Evolutionary conservation across 92 coral and sea anemone genomes (phyloP).

Genomic region (Porites cylindrica): DNA sequence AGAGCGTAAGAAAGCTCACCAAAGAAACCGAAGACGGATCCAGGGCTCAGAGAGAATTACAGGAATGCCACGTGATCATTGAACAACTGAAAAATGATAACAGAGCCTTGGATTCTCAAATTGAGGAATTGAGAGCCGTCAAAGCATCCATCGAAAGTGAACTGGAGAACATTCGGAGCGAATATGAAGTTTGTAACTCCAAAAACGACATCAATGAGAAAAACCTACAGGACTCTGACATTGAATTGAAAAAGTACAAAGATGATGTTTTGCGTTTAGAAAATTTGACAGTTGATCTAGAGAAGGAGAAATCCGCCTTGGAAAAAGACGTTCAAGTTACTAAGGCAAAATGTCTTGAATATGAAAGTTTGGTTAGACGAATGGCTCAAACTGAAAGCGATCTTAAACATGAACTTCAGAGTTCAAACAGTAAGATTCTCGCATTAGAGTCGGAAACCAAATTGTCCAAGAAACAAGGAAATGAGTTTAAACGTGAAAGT

Average conservation of each 20-base stretch:
- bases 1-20: slow-evolving; percentile 53
- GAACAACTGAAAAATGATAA: slow-evolving; percentile 60
- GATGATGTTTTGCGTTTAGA: slow-evolving; percentile 56
- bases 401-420: slow-evolving; percentile 66
- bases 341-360: slow-evolving; percentile 62
- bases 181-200: slow-evolving; percentile 68
- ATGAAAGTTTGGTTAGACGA: slow-evolving; percentile 64
- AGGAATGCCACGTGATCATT: slow-evolving; percentile 62
- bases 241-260: slow-evolving; percentile 66
- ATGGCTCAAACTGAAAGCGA: slow-evolving; percentile 64
- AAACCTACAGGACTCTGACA: slow-evolving; percentile 42
- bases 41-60: slow-evolving; percentile 65
- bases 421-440: slow-evolving; percentile 60
- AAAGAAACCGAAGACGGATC: slow-evolving; percentile 72
- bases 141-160: slow-evolving; percentile 68
- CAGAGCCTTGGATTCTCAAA: slow-evolving; percentile 59
- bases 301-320: slow-evolving; percentile 67
- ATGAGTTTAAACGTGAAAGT: slow-evolving; percentile 65
- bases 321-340: slow-evolving; percentile 60
- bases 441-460: slow-evolving; percentile 77
- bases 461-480: slow-evolving; percentile 65
- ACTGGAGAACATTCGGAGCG: slow-evolving; percentile 58
- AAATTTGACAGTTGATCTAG: slow-evolving; percentile 47
- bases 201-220: slow-evolving; percentile 52
- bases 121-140: slow-evolving; percentile 67